Evolutionary conservation across 2,888 invertebrate species (phyloP), one percentile per base, ranked within the genome.

Genomic region (Drosophila peninsularis): DNA sequence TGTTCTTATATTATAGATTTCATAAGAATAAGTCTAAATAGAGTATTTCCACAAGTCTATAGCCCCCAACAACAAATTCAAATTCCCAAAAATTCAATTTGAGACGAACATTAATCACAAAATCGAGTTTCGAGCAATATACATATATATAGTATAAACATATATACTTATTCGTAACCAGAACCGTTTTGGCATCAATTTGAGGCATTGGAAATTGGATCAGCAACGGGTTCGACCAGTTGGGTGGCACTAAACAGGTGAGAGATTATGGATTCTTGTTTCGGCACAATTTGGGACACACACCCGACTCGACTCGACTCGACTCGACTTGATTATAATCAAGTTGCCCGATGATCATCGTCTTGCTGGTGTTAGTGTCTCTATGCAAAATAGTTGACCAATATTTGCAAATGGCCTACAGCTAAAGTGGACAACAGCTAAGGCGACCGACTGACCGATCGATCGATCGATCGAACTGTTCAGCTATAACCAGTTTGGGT

Each of bases 401-500:
- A 76, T 71, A 78, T 76, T 76, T 73, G 62, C 70, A 42, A 69
- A 47, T 74, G 60, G 69, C 61, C 53, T 37, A 64, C 41, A 70
- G 54, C 52, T 54, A 19, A 60, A 65, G 62, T 73, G 74, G 62
- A 62, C 64, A 75, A 53, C 62, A 56, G 47, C 41, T 54, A 72
- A 69, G 72, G 57, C 77, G 75, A 73, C 73, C 73, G 69, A 77
- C 69, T 69, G 77, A 73, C 55, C 72, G 72, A 73, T 68, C 63
- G 37, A 45, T 68, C 63, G 37, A 45, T 58, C 52, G 52, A 52
- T 37, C 52, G 13, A 41, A 30, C 54, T 44, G 63, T 53, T 53
- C 14, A 21, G 57, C 39, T 54, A 41, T 24, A 75, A 73, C 75
- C 73, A 73, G 75, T 76, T 76, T 73, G 11, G 56, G 61, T 61